Evolutionary conservation across 2,797 vertebrate genomes (phyloP).

Genomic region (Sarcoramphus papa): DNA sequence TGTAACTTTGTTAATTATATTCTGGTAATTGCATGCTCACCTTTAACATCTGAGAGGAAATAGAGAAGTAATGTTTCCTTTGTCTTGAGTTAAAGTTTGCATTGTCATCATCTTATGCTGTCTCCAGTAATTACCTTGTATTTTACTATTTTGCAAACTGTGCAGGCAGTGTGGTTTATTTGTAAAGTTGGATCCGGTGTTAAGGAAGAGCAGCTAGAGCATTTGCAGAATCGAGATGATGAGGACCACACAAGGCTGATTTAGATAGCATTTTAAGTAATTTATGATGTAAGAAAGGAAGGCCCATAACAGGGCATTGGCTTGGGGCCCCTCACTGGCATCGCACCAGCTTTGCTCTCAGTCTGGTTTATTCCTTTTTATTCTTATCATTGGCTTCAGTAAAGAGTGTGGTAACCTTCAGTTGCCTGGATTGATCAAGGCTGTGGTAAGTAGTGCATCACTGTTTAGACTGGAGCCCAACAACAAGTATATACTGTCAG

Average conservation of each 20-base stretch:
- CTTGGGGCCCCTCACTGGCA: not conserved
- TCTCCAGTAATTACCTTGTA: constrained; percentile 9
- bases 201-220: not conserved
- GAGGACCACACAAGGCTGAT: not conserved
- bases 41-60: not conserved
- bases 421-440: not conserved
- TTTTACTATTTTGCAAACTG: not conserved
- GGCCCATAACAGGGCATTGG: not conserved
- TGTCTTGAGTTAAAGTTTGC: not conserved
- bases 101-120: not conserved
- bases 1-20: constrained; percentile 44
- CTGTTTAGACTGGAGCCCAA: not conserved
- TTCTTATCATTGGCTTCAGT: not conserved
- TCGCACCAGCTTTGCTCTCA: not conserved
- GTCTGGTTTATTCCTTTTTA: not conserved
- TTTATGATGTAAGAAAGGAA: not conserved
- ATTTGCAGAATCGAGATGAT: not conserved
- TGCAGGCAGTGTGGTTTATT: not conserved
- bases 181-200: not conserved
- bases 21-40: constrained; percentile 40
- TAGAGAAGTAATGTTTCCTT: constrained; percentile 24
- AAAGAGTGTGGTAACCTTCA: not conserved
- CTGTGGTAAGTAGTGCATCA: not conserved
- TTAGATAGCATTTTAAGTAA: not conserved
- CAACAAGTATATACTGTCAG: not conserved